phyloP scores from a whole-genome alignment of 1,140 invertebrate species.

The Phenacoccus solenopsis region DNA sequence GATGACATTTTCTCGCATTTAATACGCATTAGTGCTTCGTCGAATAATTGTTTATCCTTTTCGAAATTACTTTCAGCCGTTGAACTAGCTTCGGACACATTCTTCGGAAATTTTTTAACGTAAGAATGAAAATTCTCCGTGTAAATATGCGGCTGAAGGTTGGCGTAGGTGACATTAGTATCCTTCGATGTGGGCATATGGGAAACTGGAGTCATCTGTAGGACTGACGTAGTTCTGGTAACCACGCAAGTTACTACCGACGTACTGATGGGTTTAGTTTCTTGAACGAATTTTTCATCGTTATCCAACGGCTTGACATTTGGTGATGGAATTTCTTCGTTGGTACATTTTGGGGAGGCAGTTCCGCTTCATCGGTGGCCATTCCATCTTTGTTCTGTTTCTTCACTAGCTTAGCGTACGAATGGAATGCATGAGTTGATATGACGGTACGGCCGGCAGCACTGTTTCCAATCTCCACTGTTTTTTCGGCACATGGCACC shows the following conservation, averaged over 20 bases:
- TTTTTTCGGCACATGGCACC: neutral
- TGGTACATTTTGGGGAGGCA: neutral
- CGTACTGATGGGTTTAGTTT: neutral
- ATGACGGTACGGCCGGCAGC: neutral
- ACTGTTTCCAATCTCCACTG: neutral
- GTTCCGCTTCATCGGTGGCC: neutral
- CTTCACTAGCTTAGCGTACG: slow-evolving; percentile 20
- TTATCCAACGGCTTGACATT: neutral
- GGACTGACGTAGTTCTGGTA: slow-evolving; percentile 9
- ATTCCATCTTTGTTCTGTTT: neutral
- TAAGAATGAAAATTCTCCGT: slow-evolving; percentile 5
- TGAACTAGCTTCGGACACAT: neutral
- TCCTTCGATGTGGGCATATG: neutral
- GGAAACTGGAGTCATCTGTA: neutral
- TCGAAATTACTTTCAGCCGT: neutral
- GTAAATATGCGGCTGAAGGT: neutral
- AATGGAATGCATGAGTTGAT: slow-evolving; percentile 21
- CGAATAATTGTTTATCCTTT: neutral
- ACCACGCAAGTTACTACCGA: neutral
- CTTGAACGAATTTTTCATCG: neutral
- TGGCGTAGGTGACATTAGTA: neutral
- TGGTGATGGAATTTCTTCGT: too few relatives aligned
- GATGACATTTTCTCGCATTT: neutral
- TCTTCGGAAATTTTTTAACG: neutral
- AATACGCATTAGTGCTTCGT: neutral